phyloP scores from a whole-genome alignment of 2,797 vertebrate genomes.

The Acanthopagrus latus region DNA sequence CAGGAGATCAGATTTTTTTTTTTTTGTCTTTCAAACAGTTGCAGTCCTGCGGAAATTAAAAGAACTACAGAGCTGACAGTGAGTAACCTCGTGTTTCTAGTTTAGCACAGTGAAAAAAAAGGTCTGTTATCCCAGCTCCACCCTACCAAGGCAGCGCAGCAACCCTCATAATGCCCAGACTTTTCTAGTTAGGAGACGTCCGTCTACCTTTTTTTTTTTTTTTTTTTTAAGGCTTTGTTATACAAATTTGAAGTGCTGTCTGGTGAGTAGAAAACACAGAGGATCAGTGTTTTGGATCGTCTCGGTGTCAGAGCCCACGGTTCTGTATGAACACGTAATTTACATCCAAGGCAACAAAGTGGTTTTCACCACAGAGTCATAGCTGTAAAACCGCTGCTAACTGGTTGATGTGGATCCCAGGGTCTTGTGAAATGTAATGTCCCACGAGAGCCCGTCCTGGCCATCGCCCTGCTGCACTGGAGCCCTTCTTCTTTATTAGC shows the following conservation, averaged over 20 bases:
- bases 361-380: slow-evolving; percentile 82
- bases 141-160: slow-evolving; percentile 34
- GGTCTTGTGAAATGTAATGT: slow-evolving; percentile 77
- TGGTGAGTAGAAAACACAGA: slow-evolving; percentile 53
- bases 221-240: slow-evolving; percentile 45
- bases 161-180: slow-evolving; percentile 47
- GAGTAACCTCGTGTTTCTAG: slow-evolving; percentile 39
- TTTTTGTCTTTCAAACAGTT: slow-evolving; percentile 43
- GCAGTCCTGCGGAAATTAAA: slow-evolving; percentile 49
- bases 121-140: slow-evolving; percentile 34
- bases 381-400: slow-evolving; percentile 83
- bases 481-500: slow-evolving; percentile 68
- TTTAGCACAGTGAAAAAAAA: background rate
- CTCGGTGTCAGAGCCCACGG: slow-evolving; percentile 66
- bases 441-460: slow-evolving; percentile 68
- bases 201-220: slow-evolving; percentile 47
- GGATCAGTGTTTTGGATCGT: slow-evolving; percentile 66
- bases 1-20: slow-evolving; percentile 45
- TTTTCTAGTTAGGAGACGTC: slow-evolving; percentile 39
- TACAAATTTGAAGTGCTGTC: slow-evolving; percentile 55
- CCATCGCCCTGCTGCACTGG: slow-evolving; percentile 60
- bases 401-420: slow-evolving; percentile 81
- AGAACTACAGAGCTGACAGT: slow-evolving; percentile 33
- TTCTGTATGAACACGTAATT: slow-evolving; percentile 80
- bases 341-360: slow-evolving; percentile 83